Conservation (phyloP, 1,140 invertebrate genomes). For the Trinorchestia longiramus region DNA sequence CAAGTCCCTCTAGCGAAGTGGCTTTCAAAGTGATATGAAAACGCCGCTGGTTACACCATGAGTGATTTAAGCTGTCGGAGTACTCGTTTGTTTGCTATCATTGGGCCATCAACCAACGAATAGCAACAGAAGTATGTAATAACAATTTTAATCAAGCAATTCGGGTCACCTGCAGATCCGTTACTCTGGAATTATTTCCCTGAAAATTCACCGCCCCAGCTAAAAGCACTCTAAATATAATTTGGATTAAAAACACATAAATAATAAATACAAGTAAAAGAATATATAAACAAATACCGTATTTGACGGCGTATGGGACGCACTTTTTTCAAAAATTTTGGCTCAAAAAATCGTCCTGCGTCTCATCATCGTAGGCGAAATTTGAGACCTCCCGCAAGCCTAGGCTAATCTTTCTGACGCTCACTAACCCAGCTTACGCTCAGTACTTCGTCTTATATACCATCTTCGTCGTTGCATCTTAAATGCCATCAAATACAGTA, state of each 20-base stretch:
- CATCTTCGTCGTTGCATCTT: too few relatives aligned
- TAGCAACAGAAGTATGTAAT: background rate
- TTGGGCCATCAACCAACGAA: background rate
- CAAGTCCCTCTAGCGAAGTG: background rate
- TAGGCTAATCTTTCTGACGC: too few relatives aligned
- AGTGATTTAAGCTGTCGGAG: background rate
- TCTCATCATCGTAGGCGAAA: too few relatives aligned
- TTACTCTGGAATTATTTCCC: background rate
- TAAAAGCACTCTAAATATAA: background rate
- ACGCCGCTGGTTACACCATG: background rate
- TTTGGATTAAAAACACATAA: background rate
- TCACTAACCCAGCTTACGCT: too few relatives aligned
- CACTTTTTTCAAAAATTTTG: background rate
- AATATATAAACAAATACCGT: too few relatives aligned
- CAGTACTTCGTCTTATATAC: too few relatives aligned
- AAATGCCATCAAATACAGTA: too few relatives aligned
- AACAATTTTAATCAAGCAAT: background rate
- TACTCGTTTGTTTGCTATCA: background rate
- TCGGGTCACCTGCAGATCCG: background rate
- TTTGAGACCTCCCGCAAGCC: too few relatives aligned
- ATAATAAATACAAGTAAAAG: background rate
- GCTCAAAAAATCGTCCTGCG: background rate
- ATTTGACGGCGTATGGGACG: too few relatives aligned
- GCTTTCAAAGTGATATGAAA: background rate
- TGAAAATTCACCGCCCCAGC: background rate